These are phyloP conservation scores for Pygoscelis antarcticus DNA, from an alignment of 2,113 vertebrate species.

Conservation along the genomic window DNA sequence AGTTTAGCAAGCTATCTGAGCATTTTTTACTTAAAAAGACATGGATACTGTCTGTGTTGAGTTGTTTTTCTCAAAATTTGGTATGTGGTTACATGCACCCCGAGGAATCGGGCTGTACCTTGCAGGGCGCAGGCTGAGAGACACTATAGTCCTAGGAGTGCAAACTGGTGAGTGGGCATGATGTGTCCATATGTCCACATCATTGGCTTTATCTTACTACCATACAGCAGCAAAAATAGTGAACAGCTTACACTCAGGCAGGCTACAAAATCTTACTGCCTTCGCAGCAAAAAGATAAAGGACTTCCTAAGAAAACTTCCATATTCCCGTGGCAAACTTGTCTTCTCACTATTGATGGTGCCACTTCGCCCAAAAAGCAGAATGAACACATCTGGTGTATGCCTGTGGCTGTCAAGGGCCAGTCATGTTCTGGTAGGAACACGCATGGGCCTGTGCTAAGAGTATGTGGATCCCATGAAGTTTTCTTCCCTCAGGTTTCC, in stretches of 20 bases:
- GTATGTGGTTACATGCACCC: neutral
- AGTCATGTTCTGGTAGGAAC: neutral
- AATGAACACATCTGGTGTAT: neutral
- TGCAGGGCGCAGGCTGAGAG: neutral
- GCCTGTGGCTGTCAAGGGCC: neutral
- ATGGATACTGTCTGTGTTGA: neutral
- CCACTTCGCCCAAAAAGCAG: neutral
- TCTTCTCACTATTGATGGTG: neutral
- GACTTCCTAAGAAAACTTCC: neutral
- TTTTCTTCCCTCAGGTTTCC: neutral
- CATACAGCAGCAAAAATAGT: neutral
- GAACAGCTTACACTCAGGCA: neutral
- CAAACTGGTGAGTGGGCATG: neutral
- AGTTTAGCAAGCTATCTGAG: neutral
- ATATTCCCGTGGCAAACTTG: accelerated
- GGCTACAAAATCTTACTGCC: neutral
- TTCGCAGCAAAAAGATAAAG: neutral
- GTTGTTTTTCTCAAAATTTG: neutral
- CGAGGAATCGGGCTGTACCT: neutral
- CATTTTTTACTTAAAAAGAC: neutral
- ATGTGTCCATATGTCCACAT: neutral
- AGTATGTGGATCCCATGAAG: neutral
- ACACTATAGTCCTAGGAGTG: neutral
- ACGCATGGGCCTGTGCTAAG: neutral
- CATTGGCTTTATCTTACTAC: neutral